A percentile compares a stretch with the other conserved stretches of the same genome.
Evolutionary conservation across 2,113 vertebrate genomes (phyloP).

Genomic region (Talpa occidentalis): DNA sequence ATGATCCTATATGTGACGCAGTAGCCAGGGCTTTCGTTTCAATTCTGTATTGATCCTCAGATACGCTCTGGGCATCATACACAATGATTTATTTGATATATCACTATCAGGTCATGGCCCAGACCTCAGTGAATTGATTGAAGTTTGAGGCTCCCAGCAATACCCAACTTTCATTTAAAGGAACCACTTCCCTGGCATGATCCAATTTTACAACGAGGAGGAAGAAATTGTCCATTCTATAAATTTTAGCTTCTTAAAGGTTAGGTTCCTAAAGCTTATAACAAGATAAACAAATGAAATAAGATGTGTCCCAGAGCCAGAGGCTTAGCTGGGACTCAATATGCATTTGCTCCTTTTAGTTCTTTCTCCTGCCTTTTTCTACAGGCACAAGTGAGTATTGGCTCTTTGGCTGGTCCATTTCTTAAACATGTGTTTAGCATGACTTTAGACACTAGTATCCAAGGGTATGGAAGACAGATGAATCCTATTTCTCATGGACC

Average conservation of each 20-base stretch:
- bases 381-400: neutral
- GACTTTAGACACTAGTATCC: neutral
- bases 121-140: neutral
- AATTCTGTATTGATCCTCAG: constrained; percentile 51
- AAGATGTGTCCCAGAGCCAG: neutral
- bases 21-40: constrained; percentile 4
- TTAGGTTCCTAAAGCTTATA: neutral
- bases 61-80: neutral
- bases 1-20: neutral
- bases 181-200: neutral
- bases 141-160: neutral
- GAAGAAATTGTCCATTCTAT: neutral
- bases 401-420: neutral
- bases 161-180: neutral
- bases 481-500: neutral
- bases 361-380: neutral
- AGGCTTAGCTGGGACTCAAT: neutral
- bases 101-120: neutral
- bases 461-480: neutral
- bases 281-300: neutral
- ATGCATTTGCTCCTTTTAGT: neutral
- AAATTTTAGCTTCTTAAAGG: neutral
- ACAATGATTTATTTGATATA: constrained; percentile 10
- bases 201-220: neutral
- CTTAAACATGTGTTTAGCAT: neutral